phyloP scores from a whole-genome alignment of 2,888 invertebrate species.

The Napeogenes inachia region DNA sequence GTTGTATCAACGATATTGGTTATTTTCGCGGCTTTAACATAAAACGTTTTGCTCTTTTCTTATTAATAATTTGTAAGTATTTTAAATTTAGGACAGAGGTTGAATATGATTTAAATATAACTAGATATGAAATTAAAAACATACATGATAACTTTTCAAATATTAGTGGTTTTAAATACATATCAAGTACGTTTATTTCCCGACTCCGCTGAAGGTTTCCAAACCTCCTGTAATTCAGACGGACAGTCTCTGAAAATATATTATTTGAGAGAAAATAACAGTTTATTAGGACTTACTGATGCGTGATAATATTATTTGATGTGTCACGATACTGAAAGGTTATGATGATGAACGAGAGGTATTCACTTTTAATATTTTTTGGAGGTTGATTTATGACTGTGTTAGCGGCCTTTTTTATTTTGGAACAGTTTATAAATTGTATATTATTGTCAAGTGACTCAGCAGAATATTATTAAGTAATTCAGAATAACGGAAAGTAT shows the following conservation, averaged over 20 bases:
- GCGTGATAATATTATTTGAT: constrained; percentile 20
- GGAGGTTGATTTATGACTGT: constrained; percentile 7
- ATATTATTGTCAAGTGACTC: neutral
- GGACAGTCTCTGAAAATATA: too few species aligned
- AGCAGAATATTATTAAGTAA: neutral
- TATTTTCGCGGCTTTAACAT: too few species aligned
- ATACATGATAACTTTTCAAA: too few species aligned
- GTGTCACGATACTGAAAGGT: constrained; percentile 23
- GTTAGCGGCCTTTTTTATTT: neutral
- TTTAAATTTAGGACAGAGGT: too few species aligned
- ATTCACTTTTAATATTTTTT: constrained; percentile 4
- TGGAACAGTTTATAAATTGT: neutral
- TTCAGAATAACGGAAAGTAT: neutral
- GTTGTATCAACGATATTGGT: neutral
- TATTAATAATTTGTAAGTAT: too few species aligned
- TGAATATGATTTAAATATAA: too few species aligned
- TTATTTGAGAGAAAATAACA: constrained; percentile 10
- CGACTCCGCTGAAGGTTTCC: too few species aligned
- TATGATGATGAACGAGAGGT: constrained; percentile 34
- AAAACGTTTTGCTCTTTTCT: too few species aligned
- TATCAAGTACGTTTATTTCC: too few species aligned
- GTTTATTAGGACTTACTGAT: constrained; percentile 12
- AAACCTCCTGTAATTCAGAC: too few species aligned
- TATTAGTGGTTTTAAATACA: too few species aligned
- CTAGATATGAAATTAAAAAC: too few species aligned